Conservation (phyloP, 2,113 vertebrate genomes). For the Triplophysa tibetana region DNA sequence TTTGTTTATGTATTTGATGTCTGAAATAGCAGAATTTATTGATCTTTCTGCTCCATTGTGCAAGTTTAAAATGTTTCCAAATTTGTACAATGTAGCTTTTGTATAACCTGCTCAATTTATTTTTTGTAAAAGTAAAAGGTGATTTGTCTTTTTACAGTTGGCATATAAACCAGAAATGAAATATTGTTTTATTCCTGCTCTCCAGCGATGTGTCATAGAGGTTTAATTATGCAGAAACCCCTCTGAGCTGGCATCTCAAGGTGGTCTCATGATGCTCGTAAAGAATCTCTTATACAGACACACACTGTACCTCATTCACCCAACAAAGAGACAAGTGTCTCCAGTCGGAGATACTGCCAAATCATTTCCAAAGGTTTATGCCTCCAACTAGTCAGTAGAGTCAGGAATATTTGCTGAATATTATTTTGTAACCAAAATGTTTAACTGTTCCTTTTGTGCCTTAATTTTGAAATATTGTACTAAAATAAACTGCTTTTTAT, state of each 20-base stretch:
- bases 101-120: not conserved
- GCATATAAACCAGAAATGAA: constrained; percentile 60
- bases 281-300: not conserved
- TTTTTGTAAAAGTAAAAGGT: not conserved
- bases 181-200: constrained; percentile 29
- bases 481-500: no score
- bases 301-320: constrained; percentile 29
- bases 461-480: no score
- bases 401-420: not conserved
- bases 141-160: not conserved
- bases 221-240: constrained; percentile 56
- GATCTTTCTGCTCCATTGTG: not conserved
- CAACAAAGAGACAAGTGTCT: constrained; percentile 11
- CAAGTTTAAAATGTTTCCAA: not conserved
- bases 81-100: not conserved
- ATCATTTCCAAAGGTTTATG: not conserved
- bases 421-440: no score
- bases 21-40: not conserved
- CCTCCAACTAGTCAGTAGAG: not conserved
- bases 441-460: no score
- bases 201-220: constrained; percentile 46
- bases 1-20: not conserved
- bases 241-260: constrained; percentile 58
- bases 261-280: constrained; percentile 68
- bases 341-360: not conserved